Base-by-base conservation (phyloP, 2,797 vertebrate species). In the Pogoniulus pusillus region DNA sequence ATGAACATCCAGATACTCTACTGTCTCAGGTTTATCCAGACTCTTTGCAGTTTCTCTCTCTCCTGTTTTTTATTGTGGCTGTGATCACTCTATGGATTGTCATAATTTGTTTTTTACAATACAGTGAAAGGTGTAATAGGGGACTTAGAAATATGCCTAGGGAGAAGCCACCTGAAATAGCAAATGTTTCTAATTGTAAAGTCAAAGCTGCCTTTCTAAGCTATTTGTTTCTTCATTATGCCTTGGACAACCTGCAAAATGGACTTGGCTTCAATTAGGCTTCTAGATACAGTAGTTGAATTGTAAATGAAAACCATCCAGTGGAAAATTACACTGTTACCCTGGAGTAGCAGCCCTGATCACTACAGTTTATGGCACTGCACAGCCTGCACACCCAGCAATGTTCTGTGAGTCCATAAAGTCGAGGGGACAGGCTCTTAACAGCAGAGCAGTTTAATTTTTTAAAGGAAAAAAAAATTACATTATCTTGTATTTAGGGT, bases 301-400 rank as follows among this genome's bases (percentile, higher is more conserved):
- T 91, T 91, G 72, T 93, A 94, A 83, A 82, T 91, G 55, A 89
- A 92, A 94, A 45, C 29, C 57, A 81, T 84, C n/a, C 59, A 13
- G 10, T 93, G 79, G 87, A 94, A 96, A 95, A 94, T 92, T 92
- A 81, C 47, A 29, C 68, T 79, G 47, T 86, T 92, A 87, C 39
- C 78, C 78, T 64, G 35, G 30, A 86, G 91, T 89, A 73, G 72
- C 76, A 86, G 32, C 57, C 83, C 24, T 89, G 41, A 70, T 90
- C 85, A 83, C 90, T 64, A 49, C 13, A 29, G 79, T 91, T 94
- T 86, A 64, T 65, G 58, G 37, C 85, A 45, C 35, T 75, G 41
- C 68, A 81, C 43, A 82, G 65, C 30, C 63, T 82, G 30, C 41
- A 27, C 30, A 62, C 41, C 68, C 70, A 69, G 18, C 86, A 91